These are phyloP conservation scores for Nebria ingens DNA, from an alignment of 1,140 invertebrate genomes.

Conservation along the genomic window DNA sequence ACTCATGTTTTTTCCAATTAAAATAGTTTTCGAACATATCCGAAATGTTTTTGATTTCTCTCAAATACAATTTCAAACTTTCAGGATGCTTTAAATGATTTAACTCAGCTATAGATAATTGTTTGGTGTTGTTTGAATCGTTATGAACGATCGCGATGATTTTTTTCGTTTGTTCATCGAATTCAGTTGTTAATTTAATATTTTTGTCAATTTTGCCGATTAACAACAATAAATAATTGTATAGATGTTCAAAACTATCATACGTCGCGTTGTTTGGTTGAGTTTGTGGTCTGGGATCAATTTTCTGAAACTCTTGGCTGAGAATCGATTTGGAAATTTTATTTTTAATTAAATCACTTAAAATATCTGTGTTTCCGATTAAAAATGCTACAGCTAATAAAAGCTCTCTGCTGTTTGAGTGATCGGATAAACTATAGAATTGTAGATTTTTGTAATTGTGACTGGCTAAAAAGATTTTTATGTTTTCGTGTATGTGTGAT, in stretches of 20 bases:
- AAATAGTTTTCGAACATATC: conserved; percentile 12
- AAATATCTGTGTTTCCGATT: conserved; percentile 2
- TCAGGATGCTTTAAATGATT: conserved; percentile 12
- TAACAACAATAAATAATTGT: conserved; percentile 14
- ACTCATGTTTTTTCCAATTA: conserved; percentile 16
- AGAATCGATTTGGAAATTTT: conserved; percentile 11
- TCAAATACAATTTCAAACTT: conserved; percentile 11
- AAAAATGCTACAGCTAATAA: conserved; percentile 15
- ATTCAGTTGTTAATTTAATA: not conserved
- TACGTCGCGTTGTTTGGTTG: too few relatives aligned
- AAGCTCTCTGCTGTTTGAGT: conserved; percentile 17
- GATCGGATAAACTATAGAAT: conserved; percentile 15
- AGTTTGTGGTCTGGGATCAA: not conserved
- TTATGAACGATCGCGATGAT: not conserved
- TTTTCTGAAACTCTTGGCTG: conserved; percentile 3
- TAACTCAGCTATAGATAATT: conserved; percentile 14
- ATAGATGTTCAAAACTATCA: conserved; percentile 12
- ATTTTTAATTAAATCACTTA: conserved; percentile 4
- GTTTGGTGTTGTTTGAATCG: not conserved
- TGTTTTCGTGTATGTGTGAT: not conserved
- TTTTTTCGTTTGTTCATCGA: not conserved
- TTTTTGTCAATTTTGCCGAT: conserved; percentile 10
- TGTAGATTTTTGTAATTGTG: conserved; percentile 11
- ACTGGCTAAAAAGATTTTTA: conserved; percentile 12
- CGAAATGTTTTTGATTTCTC: conserved; percentile 9